These are phyloP conservation scores for Bombus terrestris DNA, from an alignment of 1,140 invertebrate species.

Conservation along the genomic window DNA sequence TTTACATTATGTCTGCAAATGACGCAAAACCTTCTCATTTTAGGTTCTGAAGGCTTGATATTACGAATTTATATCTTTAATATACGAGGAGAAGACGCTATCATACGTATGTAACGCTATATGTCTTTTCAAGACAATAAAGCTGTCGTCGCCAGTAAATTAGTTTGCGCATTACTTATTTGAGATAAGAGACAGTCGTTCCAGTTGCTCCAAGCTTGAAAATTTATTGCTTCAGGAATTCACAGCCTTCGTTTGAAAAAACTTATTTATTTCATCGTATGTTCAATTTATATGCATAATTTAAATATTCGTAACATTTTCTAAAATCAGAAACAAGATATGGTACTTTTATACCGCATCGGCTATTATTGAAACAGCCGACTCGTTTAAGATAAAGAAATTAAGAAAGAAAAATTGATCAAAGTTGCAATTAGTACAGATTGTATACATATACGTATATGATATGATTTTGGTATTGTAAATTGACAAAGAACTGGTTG, in stretches of 20 bases:
- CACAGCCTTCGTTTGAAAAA: neutral
- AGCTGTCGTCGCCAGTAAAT: slow-evolving; percentile 7
- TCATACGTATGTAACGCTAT: neutral
- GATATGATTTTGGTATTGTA: no score
- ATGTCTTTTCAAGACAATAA: neutral
- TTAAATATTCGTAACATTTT: no score
- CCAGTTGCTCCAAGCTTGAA: neutral
- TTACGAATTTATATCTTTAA: slow-evolving; percentile 5
- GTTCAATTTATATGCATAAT: neutral
- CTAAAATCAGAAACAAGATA: no score
- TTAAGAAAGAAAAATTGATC: no score
- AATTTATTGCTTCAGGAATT: neutral
- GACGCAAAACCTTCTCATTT: slow-evolving; percentile 13
- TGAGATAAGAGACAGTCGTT: neutral
- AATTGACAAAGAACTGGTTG: neutral
- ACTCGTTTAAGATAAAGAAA: no score
- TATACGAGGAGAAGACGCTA: neutral
- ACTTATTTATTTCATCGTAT: neutral
- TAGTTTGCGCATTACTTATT: neutral
- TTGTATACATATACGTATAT: neutral
- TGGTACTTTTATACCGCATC: neutral
- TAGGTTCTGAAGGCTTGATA: neutral
- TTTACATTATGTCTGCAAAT: slow-evolving; percentile 12
- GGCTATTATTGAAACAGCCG: neutral
- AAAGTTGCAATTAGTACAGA: neutral